These are phyloP conservation scores for Paralvinella palmiformis DNA, from an alignment of 1,140 invertebrate species.

Conservation along the genomic window DNA sequence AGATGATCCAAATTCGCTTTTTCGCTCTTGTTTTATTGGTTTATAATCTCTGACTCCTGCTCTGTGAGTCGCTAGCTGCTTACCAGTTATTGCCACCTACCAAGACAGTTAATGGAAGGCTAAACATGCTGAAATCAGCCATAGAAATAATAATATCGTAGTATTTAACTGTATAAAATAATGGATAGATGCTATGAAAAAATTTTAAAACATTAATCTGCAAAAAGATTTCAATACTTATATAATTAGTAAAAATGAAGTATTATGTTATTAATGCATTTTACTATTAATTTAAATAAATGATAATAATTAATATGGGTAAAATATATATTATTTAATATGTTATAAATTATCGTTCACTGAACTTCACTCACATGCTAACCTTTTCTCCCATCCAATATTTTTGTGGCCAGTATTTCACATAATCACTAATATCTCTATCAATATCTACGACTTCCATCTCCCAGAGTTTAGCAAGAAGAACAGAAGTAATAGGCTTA, in stretches of 20 bases:
- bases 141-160: background rate
- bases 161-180: background rate
- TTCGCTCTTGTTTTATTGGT: background rate
- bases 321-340: background rate
- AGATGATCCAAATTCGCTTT: background rate
- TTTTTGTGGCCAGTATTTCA: constrained; percentile 52
- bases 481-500: constrained; percentile 53
- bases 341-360: background rate
- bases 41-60: constrained; percentile 57
- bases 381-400: constrained; percentile 49
- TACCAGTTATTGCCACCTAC: constrained; percentile 55
- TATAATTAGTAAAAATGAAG: background rate
- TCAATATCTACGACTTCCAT: constrained; percentile 55
- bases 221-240: background rate
- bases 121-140: constrained; percentile 13
- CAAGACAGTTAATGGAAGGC: constrained; percentile 7
- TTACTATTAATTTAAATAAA: background rate
- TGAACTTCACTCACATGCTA: constrained; percentile 13
- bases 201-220: background rate
- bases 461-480: constrained; percentile 54
- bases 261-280: background rate
- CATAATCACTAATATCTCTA: constrained; percentile 52
- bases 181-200: background rate
- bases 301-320: background rate
- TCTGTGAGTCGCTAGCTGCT: constrained; percentile 55